Percentiles rank a stretch among this genome's conserved stretches.
phyloP scores from a whole-genome alignment of 2,888 invertebrate genomes.

The Lepidochrysops patricia region DNA sequence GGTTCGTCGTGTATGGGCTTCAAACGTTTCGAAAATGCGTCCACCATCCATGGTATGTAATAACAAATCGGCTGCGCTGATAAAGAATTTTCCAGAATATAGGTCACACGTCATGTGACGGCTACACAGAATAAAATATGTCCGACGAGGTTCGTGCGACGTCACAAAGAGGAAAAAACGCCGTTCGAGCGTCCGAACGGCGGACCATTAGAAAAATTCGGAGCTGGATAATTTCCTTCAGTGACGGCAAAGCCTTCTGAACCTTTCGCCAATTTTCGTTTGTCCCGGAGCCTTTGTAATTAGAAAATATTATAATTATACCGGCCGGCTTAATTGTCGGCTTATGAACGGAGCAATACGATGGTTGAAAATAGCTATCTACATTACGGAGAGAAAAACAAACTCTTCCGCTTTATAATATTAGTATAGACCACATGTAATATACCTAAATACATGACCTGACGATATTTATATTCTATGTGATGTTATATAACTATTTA shows the following conservation, averaged over 20 bases:
- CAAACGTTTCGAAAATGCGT: too few relatives aligned
- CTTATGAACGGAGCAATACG: background rate
- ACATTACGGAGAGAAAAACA: too few relatives aligned
- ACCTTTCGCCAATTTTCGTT: background rate
- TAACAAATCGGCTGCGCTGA: background rate
- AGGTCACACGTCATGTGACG: background rate
- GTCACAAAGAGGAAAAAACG: constrained; percentile 22
- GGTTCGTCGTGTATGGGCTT: too few relatives aligned
- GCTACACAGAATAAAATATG: constrained; percentile 23
- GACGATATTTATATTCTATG: too few relatives aligned
- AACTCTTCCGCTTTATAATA: too few relatives aligned
- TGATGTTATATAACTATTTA: too few relatives aligned
- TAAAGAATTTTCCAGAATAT: constrained; percentile 3
- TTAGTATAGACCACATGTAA: too few relatives aligned
- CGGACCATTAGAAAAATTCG: constrained; percentile 25
- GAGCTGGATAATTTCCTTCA: constrained; percentile 14
- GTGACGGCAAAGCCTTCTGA: background rate
- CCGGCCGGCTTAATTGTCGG: background rate
- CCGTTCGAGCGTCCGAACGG: constrained; percentile 17
- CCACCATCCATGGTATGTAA: background rate
- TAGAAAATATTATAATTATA: background rate
- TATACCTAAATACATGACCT: too few relatives aligned
- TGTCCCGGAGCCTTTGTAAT: background rate
- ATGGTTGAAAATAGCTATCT: background rate
- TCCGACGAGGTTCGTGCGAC: constrained; percentile 22